Base-by-base conservation (phyloP, 2,888 invertebrate genomes). In the Callosobruchus maculatus region DNA sequence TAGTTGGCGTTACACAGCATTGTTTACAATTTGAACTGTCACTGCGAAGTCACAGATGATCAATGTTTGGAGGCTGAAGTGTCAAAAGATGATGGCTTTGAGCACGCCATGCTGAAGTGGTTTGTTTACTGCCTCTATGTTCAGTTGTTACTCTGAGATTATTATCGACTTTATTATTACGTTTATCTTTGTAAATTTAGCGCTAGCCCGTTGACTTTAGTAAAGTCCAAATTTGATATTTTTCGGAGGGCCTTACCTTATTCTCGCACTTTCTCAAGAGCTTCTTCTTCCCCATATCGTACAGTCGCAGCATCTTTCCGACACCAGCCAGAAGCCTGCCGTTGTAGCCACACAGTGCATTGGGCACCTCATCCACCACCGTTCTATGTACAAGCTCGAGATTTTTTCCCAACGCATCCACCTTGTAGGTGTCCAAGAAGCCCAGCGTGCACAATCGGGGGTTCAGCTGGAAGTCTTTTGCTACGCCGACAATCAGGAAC, bases 251-350 rank as follows among this genome's bases (percentile, higher is more conserved):
- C 49, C 78, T 81, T 83, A 90, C 93, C 89, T 94, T 95, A 84
- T 99, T 99, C 88, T 99, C 99, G 88, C 99, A 99, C 88, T 99
- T 99, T 72, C 98, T 91, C 70, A 99, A 87, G 74, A 99, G 88
- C 87, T 99, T 99, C 86, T 98, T 96, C 87, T 96, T 97, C 74
- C 99, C 99, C 83, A 98, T 91, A 85, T 99, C 99, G 85, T 99
- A 99, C 67, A 99, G 90, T 72, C 99, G 89, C 22, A 99, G 88
- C 90, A 95, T 94, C 76, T 94, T 92, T 0, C 99, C 99, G 20
- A 99, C 95, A 0, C 98, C 98, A 0, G 97, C 95, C 26, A 99
- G 86, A 0, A 98, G 91, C 77, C 95, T 90, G 0, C 99, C 99
- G 83, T 98, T 97, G 85, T 97, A 97, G 0, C 95, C 90, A 78